Base-by-base conservation (phyloP, 2,888 invertebrate species). In the Acrobasis repandana region DNA sequence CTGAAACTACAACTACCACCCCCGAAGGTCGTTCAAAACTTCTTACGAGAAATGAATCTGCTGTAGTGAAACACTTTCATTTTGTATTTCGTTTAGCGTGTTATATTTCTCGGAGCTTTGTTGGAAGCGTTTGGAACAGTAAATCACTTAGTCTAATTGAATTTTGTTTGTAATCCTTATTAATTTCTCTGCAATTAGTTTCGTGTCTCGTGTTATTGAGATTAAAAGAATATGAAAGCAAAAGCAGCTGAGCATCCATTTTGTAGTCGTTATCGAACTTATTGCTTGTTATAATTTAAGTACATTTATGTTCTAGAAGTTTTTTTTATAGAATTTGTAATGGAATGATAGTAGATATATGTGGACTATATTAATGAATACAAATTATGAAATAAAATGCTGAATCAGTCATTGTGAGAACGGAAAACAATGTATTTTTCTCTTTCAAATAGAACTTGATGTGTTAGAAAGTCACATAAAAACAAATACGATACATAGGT, bases 21-120 rank as follows among this genome's bases (percentile, higher is more conserved):
- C 83, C 78, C 85, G 90, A 90, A 91, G 91, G 90, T 91, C 91
- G 90, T 88, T 86, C 80, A 80, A 80, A 87, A 90, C 80, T 91
- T 91, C 84, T 83, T 79, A 79, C 80, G 81, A 83, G 84, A 83
- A 87, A 86, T 83, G 86, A 90, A 89, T 89, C 81, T 80, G 78
- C 81, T 82, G 76, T 79, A 83, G 71, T 75, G 76, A 83, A 84
- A 86, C 89, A 90, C 89, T 90, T 90, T 88, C 88, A 81, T 88
- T 86, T 83, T 62, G 69, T 73, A 71, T 69, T 73, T 71, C 68
- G 67, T 72, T 74, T 67, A 71, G 66, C 70, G 65, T 67, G 62
- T 68, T 71, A 67, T 67, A 68, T 63, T 63, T 64, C 50, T 46
- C 63, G 60, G 63, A 63, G 63, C 67, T 69, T 63, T 66, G 57